These are phyloP conservation scores for Euspilapteryx auroguttella DNA, from an alignment of 2,888 invertebrate genomes.

Conservation along the genomic window DNA sequence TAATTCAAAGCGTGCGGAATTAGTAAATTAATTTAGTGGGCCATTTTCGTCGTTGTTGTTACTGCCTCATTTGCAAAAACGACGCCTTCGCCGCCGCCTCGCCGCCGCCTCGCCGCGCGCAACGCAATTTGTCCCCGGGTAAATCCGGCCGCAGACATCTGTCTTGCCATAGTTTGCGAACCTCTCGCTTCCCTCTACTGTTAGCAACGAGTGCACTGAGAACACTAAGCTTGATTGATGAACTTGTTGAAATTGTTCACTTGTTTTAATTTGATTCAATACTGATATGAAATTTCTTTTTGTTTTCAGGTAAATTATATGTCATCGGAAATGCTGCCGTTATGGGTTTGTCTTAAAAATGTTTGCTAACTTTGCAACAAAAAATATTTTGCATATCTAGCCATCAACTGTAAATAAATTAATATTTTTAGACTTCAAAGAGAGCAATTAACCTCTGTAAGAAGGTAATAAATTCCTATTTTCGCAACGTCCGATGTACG, in stretches of 20 bases:
- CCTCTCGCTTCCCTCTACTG: slow-evolving; percentile 13
- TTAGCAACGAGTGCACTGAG: no score
- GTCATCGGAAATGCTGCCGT: neutral
- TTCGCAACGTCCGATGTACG: slow-evolving; percentile 19
- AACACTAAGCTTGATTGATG: no score
- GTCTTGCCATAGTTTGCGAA: slow-evolving; percentile 26
- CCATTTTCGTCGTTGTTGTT: slow-evolving; percentile 29
- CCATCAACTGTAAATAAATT: no score
- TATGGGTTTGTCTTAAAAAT: slow-evolving; percentile 2
- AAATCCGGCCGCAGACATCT: slow-evolving; percentile 47
- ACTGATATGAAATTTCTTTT: neutral
- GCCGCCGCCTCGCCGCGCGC: slow-evolving; percentile 9
- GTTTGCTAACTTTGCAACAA: no score
- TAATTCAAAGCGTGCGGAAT: no score
- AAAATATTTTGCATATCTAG: no score
- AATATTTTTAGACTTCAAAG: slow-evolving; percentile 56
- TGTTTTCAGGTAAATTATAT: slow-evolving; percentile 2
- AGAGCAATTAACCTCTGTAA: slow-evolving; percentile 33
- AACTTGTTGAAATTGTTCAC: no score
- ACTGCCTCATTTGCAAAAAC: slow-evolving; percentile 38
- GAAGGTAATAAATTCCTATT: slow-evolving; percentile 25
- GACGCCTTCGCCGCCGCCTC: no score
- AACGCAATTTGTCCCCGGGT: slow-evolving; percentile 49
- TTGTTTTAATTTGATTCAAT: no score
- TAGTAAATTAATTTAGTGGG: slow-evolving; percentile 31